These are phyloP conservation scores for Felis chaus DNA, from an alignment of 2,113 vertebrate genomes.

Conservation along the genomic window DNA sequence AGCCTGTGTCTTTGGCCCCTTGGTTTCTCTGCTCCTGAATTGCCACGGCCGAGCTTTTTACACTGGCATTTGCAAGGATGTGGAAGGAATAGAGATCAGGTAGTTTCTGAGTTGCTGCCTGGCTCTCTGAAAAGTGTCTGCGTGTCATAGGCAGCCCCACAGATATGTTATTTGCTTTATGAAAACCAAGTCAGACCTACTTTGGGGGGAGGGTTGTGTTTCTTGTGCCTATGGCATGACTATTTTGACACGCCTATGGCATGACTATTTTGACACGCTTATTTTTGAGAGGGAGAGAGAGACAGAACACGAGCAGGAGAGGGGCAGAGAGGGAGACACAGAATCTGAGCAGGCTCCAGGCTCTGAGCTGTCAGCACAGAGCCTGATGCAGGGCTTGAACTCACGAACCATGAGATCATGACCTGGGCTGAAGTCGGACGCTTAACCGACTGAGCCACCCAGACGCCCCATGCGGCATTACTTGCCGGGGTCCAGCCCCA, in stretches of 20 bases:
- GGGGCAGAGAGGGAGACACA: too few relatives aligned
- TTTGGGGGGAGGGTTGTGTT: not conserved
- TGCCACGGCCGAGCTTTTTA: not conserved
- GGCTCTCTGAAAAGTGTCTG: not conserved
- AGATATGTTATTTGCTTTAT: not conserved
- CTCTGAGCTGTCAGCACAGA: too few relatives aligned
- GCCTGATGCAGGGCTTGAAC: too few relatives aligned
- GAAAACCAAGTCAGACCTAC: not conserved
- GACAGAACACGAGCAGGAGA: too few relatives aligned
- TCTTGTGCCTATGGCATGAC: not conserved
- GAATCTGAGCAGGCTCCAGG: too few relatives aligned
- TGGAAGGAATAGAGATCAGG: not conserved
- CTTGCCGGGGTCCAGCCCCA: too few relatives aligned
- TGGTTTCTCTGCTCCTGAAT: not conserved
- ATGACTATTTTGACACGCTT: not conserved
- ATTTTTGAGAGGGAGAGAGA: too few relatives aligned
- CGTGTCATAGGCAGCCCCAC: not conserved
- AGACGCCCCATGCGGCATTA: too few relatives aligned
- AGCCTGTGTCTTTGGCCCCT: not conserved
- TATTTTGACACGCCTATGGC: not conserved
- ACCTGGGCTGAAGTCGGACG: too few relatives aligned
- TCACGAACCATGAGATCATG: too few relatives aligned
- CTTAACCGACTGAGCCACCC: too few relatives aligned
- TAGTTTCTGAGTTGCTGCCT: not conserved
- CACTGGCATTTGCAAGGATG: not conserved